These are phyloP conservation scores for Bombus confusus DNA, from an alignment of 1,140 invertebrate genomes.

Conservation along the genomic window DNA sequence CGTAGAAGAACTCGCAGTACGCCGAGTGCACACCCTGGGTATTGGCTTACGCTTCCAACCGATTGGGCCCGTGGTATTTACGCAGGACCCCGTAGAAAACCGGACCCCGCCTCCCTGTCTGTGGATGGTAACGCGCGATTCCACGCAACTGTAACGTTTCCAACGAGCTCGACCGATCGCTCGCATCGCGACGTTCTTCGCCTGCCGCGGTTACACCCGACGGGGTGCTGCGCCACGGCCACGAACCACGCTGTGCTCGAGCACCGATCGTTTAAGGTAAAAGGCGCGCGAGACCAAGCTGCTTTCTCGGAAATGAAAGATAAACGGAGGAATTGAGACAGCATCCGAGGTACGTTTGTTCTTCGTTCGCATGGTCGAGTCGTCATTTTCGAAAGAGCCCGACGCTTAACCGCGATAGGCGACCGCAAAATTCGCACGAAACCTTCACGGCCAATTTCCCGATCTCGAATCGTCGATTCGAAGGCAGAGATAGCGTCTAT, in stretches of 20 bases:
- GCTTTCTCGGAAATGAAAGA: no score
- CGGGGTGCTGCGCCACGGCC: background rate
- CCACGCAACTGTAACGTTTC: constrained; percentile 33
- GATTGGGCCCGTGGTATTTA: constrained; percentile 75
- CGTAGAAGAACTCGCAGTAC: constrained; percentile 35
- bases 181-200: constrained; percentile 17
- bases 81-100: constrained; percentile 60
- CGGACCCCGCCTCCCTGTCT: constrained; percentile 5
- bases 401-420: background rate
- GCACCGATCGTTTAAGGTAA: no score
- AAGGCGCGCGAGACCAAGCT: no score
- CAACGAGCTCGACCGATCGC: constrained; percentile 3
- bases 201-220: background rate
- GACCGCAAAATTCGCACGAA: background rate
- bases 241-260: no score
- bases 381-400: no score
- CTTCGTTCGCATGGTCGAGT: no score
- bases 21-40: constrained; percentile 64
- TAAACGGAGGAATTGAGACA: no score
- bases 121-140: constrained; percentile 18
- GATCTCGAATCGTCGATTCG: background rate
- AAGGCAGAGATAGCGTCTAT: constrained; percentile 7
- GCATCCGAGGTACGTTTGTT: no score
- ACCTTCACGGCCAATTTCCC: constrained; percentile 11
- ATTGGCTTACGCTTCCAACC: constrained; percentile 75